Base-by-base conservation (phyloP, 2,797 vertebrate species). In the Premnoplex brunnescens region DNA sequence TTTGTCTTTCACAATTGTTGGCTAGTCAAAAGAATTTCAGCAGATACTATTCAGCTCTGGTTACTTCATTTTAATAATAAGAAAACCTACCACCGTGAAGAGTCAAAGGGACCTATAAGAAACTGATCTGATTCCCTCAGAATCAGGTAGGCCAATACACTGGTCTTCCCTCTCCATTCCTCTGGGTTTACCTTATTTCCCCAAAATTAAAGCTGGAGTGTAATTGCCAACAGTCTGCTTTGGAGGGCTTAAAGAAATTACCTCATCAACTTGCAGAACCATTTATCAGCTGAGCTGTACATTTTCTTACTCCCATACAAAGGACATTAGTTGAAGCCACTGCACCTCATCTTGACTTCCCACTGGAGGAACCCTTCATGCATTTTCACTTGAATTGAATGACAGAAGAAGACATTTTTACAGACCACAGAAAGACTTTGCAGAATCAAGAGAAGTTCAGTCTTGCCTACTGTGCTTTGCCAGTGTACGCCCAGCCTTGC, bases 91-190 rank as follows among this genome's bases (percentile, higher is more conserved):
- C 17, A 18, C 10, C 24, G 16, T 37, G 27, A 64, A 64, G 19
- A 85, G 13, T 28, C 41, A 39, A 89, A 79, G 1, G 34, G 51
- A 68, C 13, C 8, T 39, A 2, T 23, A 39, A 68, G 66, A 87
- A 67, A 51, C 34, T 23, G 36, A 58, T 2, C 5, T 0, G 0
- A 44, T 30, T 49, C 5, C 14, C n/a, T 79, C 28, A 68, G 32
- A 88, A 64, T 12, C 48, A 55, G 7, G 8, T 14, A 77, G 8
- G 6, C 10, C 24, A 51, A 59, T 23, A 34, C 16, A 32, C 6
- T 15, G 7, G 16, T 52, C 7, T 32, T 49, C 23, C 14, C 3
- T 51, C 10, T 27, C 18, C 8, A 1, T 55, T 67, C 14, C 41
- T 74, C 37, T 52, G 39, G 1, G 16, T 55, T 88, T 12, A 12